phyloP scores from a whole-genome alignment of 2,797 vertebrate species.

The Notolabrus celidotus region DNA sequence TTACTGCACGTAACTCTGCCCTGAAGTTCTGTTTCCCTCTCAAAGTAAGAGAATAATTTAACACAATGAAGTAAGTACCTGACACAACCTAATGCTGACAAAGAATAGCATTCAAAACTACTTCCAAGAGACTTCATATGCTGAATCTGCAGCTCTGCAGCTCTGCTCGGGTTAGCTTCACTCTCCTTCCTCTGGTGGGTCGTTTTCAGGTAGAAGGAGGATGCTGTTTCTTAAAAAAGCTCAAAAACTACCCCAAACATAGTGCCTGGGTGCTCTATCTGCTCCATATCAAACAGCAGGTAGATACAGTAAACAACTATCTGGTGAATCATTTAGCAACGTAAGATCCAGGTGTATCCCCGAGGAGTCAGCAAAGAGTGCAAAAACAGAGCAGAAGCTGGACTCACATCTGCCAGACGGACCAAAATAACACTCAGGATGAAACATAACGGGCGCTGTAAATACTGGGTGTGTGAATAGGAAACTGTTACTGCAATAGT shows the following conservation, averaged over 20 bases:
- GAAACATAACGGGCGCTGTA: too few relatives aligned
- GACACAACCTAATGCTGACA: too few relatives aligned
- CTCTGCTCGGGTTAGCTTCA: not conserved
- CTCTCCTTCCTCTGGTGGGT: not conserved
- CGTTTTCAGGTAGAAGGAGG: not conserved
- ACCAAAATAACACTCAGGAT: too few relatives aligned
- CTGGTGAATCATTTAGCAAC: not conserved
- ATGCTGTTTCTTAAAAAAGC: not conserved
- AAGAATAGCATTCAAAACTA: too few relatives aligned
- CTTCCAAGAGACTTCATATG: too few relatives aligned
- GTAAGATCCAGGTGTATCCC: not conserved
- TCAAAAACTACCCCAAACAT: not conserved
- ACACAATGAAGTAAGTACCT: too few relatives aligned
- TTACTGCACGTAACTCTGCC: too few relatives aligned
- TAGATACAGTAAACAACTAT: not conserved
- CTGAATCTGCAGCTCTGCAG: not conserved
- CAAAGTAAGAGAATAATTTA: too few relatives aligned
- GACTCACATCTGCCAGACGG: not conserved
- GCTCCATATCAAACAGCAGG: not conserved
- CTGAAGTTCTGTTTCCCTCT: too few relatives aligned
- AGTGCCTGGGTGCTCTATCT: not conserved
- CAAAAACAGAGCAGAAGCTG: not conserved
- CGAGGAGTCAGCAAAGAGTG: not conserved
- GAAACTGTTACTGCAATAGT: too few relatives aligned
- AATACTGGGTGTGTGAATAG: too few relatives aligned